Conservation (phyloP, 2,888 invertebrate genomes). For the Xanthorhoe spadicearia region DNA sequence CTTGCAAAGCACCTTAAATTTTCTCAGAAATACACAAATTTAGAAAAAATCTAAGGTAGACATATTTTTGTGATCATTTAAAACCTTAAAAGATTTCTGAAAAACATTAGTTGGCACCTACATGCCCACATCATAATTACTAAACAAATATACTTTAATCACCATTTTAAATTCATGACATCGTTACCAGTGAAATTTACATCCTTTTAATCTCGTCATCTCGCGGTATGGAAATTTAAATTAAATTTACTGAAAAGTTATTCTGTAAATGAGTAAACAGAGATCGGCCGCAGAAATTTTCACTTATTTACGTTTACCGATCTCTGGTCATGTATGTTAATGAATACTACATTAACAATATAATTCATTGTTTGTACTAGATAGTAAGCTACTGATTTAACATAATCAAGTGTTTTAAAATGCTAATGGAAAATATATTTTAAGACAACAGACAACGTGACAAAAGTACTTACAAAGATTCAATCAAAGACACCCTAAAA, state of each 20-base stretch:
- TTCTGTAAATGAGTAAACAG: conserved; percentile 21
- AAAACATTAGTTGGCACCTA: no score
- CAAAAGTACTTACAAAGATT: neutral
- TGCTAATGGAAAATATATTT: no score
- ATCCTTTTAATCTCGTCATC: conserved; percentile 22
- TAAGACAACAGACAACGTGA: no score
- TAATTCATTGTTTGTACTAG: no score
- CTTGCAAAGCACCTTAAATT: no score
- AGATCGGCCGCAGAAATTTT: conserved; percentile 8
- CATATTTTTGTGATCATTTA: no score
- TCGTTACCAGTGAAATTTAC: conserved; percentile 27
- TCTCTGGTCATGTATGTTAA: neutral
- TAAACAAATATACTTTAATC: conserved; percentile 14
- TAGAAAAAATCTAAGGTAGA: no score
- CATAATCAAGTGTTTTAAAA: no score
- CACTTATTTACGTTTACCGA: conserved; percentile 4
- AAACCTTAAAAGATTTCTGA: no score
- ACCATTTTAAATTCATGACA: conserved; percentile 20
- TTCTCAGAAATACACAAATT: no score
- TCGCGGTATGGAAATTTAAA: conserved; percentile 18
- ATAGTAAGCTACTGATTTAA: no score
- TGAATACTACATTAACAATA: neutral
- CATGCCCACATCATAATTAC: neutral
- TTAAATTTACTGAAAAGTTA: conserved; percentile 28
- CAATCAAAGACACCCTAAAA: conserved; percentile 10